These are phyloP conservation scores for Genyomyrus donnyi DNA, from an alignment of 2,113 vertebrate genomes.

Conservation along the genomic window DNA sequence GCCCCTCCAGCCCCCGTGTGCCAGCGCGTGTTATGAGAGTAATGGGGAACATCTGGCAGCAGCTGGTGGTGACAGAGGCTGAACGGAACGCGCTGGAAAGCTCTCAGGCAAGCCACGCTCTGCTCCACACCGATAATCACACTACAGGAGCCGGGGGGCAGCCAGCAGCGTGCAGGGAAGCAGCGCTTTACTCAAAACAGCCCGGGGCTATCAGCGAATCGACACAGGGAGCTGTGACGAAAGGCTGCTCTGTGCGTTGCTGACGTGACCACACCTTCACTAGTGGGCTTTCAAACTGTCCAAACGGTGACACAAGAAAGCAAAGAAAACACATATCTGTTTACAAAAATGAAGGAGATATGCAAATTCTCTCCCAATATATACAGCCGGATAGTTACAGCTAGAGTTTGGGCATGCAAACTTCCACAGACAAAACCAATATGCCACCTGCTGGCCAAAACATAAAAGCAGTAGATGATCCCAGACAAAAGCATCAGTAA, in stretches of 20 bases:
- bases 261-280: not conserved
- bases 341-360: not conserved
- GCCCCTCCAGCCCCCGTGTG: conserved; percentile 20
- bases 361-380: not conserved
- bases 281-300: not conserved
- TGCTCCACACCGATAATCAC: conserved; percentile 37
- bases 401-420: not conserved
- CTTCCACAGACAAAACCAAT: not conserved
- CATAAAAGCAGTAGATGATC: not conserved
- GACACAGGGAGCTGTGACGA: not conserved
- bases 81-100: not conserved
- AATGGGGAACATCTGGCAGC: conserved; percentile 56
- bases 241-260: not conserved
- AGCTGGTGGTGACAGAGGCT: conserved; percentile 34
- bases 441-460: not conserved
- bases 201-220: not conserved
- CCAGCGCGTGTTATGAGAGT: conserved; percentile 46
- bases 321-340: not conserved
- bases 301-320: not conserved
- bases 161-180: not conserved
- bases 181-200: not conserved
- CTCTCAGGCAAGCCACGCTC: conserved; percentile 21
- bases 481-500: not conserved
- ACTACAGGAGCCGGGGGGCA: conserved; percentile 26
- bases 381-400: not conserved